Evolutionary conservation across 2,797 vertebrate genomes (phyloP), one percentile per base, ranked within the genome.

Genomic region (Perodicticus potto): DNA sequence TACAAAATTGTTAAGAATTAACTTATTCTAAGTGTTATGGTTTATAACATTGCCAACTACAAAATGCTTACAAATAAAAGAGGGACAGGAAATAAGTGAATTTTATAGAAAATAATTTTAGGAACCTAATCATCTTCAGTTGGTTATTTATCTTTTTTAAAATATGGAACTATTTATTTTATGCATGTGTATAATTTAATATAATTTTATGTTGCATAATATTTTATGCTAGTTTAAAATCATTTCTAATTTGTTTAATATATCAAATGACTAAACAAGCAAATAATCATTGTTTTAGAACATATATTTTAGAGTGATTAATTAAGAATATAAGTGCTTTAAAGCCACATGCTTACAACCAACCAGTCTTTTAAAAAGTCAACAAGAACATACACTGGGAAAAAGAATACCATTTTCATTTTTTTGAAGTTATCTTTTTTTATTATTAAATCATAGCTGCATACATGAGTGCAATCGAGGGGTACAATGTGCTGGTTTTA

Each of bases 151-250:
- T 73, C 8, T 80, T 81, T 78, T 3, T 55, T 17, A 57, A 45
- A 76, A 78, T 81, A 45, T 65, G 7, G 27, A 89, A 53, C 3
- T 12, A 88, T 61, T 84, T 4, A 61, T 63, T 22, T 87, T 4
- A 61, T 63, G 13, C 3, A 82, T 59, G 5, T 23, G 72, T 23
- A 77, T 43, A 16, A 63, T 40, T 86, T 72, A 19, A 65, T 19
- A 77, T 49, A 20, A 63, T 40, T 86, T 77, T 70, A 59, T 72
- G 53, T 82, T 86, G 13, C 32, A 83, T 53, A 13, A 69, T 32
- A 93, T 96, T 91, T 83, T 61, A 40, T 73, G 34, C 73, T 61
- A 37, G 11, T 34, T 74, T 73, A 63, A 92, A 86, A 86, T 45
- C 34, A 81, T 72, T 82, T 86, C 45, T 86, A 82, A 32, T 10